These are phyloP conservation scores for Tetrax tetrax DNA, from an alignment of 2,113 vertebrate species.

Conservation along the genomic window DNA sequence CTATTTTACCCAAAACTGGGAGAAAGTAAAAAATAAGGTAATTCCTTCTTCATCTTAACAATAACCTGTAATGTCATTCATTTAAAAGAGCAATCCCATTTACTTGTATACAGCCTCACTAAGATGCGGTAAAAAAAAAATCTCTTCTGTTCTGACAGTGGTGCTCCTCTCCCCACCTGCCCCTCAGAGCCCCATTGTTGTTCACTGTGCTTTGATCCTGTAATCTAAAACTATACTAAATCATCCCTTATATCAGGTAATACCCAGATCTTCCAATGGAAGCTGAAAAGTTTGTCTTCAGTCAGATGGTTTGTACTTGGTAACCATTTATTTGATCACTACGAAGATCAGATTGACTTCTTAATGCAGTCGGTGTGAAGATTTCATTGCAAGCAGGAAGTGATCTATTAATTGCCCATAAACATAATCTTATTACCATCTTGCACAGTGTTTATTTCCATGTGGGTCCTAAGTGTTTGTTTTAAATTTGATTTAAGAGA, in stretches of 20 bases:
- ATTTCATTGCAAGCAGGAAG: background rate
- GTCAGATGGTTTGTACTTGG: background rate
- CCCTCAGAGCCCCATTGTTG: background rate
- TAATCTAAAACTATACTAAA: background rate
- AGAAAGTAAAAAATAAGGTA: background rate
- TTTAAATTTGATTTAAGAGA: background rate
- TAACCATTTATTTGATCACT: background rate
- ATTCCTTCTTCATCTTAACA: background rate
- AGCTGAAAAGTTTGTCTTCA: background rate
- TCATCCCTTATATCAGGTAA: background rate
- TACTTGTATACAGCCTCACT: accelerated
- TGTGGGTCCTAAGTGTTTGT: background rate
- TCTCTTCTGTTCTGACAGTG: background rate
- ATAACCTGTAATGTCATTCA: no score
- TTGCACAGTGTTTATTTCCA: background rate
- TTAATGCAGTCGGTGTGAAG: background rate
- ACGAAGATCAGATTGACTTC: background rate
- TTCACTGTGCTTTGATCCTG: background rate
- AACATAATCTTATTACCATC: background rate
- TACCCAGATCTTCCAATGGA: background rate
- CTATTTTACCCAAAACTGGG: background rate
- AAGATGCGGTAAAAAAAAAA: background rate
- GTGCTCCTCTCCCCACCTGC: background rate
- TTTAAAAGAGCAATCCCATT: background rate
- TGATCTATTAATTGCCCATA: background rate